Percentiles rank a stretch among this genome's conserved stretches.
Evolutionary conservation across 2,888 invertebrate species (phyloP).

Genomic region (Osmoderma eremita): DNA sequence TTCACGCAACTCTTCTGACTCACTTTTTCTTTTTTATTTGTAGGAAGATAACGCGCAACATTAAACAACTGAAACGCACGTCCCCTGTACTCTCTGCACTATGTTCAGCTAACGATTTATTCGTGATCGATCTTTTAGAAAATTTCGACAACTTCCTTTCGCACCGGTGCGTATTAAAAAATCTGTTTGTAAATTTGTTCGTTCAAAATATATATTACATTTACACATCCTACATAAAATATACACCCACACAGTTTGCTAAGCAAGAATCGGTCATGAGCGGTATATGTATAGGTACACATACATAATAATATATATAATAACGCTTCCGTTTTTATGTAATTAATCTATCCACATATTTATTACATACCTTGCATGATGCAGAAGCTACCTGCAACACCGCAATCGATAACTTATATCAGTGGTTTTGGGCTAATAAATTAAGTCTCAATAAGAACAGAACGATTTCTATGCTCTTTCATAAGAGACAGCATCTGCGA

Average conservation of each 20-base stretch:
- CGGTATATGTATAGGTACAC: no score
- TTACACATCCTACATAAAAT: not conserved
- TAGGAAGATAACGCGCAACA: slow-evolving; percentile 35
- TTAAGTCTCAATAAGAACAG: no score
- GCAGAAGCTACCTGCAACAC: no score
- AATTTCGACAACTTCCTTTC: slow-evolving; percentile 25
- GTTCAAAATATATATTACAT: not conserved
- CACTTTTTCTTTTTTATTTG: slow-evolving; percentile 35
- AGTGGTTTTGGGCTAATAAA: no score
- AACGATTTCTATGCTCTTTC: no score
- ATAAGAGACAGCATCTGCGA: no score
- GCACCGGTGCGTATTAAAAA: slow-evolving; percentile 35
- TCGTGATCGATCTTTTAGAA: slow-evolving; percentile 37
- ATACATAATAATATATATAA: no score
- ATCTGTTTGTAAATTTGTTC: slow-evolving; percentile 13
- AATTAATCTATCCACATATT: no score
- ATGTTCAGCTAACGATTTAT: slow-evolving; percentile 34
- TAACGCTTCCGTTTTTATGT: no score
- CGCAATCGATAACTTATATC: no score
- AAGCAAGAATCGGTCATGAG: no score
- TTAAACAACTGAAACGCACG: slow-evolving; percentile 31
- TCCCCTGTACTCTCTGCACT: slow-evolving; percentile 31
- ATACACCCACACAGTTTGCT: not conserved
- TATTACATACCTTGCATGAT: no score
- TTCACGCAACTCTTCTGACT: not conserved